Conservation (phyloP, 2,797 vertebrate genomes). For the Miichthys miiuy region DNA sequence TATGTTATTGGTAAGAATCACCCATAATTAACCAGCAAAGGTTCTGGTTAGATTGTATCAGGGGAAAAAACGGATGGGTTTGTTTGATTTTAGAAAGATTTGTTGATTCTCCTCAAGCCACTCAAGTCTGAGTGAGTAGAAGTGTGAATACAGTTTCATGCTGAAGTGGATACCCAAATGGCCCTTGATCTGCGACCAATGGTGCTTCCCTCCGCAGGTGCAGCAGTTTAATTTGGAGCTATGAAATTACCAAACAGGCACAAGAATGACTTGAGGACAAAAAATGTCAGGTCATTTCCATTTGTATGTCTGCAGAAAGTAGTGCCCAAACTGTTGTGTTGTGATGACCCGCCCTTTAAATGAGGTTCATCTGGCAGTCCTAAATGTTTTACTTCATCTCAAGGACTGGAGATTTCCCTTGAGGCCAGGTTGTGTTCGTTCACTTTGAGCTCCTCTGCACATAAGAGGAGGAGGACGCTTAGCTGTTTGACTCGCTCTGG, state of each 20-base stretch:
- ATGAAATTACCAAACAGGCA: slow-evolving; percentile 19
- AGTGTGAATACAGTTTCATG: slow-evolving; percentile 3
- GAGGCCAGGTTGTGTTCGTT: slow-evolving; percentile 44
- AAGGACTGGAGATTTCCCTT: slow-evolving; percentile 53
- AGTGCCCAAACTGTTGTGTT: not conserved
- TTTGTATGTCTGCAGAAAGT: not conserved
- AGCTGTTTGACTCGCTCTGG: slow-evolving; percentile 53
- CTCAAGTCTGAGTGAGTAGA: not conserved
- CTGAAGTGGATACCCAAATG: not conserved
- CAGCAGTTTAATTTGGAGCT: slow-evolving; percentile 2
- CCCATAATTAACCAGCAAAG: not conserved
- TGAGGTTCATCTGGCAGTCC: slow-evolving; percentile 30
- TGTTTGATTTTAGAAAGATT: not conserved
- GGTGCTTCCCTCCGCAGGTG: slow-evolving; percentile 6
- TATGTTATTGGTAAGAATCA: not conserved
- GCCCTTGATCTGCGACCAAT: not conserved
- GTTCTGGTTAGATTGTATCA: not conserved
- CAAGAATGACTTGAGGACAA: not conserved
- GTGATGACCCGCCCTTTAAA: slow-evolving; percentile 41
- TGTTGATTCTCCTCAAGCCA: not conserved
- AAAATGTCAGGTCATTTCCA: slow-evolving; percentile 6
- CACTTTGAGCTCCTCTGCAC: slow-evolving; percentile 34
- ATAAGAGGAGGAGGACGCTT: slow-evolving; percentile 29
- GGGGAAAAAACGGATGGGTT: not conserved
- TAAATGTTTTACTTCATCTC: slow-evolving; percentile 51